Conservation (phyloP, 2,797 vertebrate genomes). For the Gymnothorax javanicus region DNA sequence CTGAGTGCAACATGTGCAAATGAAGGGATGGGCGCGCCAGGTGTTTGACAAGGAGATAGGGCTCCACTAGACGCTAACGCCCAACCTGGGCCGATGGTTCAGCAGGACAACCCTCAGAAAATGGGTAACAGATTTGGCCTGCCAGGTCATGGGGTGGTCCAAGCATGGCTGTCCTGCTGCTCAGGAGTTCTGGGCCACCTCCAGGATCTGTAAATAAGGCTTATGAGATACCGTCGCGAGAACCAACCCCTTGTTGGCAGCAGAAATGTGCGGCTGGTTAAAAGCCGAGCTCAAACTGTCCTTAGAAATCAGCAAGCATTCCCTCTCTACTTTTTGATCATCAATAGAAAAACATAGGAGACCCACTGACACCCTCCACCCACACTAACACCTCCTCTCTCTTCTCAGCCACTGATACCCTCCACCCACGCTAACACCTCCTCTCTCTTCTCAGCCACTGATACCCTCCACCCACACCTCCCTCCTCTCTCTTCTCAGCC, state of each 20-base stretch:
- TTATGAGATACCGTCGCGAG: background rate
- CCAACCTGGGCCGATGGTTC: background rate
- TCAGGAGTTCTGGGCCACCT: background rate
- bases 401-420: no score
- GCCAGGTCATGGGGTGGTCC: background rate
- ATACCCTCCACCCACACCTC: no score
- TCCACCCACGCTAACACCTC: no score
- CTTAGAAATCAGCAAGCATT: constrained; percentile 23
- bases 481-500: no score
- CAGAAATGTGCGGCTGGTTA: constrained; percentile 30
- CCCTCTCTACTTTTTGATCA: constrained; percentile 21
- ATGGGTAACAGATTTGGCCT: constrained; percentile 24
- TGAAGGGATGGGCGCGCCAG: background rate
- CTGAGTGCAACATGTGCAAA: background rate
- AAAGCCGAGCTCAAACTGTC: background rate
- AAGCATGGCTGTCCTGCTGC: background rate
- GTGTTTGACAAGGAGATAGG: background rate
- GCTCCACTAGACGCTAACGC: background rate
- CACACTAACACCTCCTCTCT: no score
- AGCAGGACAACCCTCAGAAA: background rate
- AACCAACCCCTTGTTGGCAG: no score
- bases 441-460: no score
- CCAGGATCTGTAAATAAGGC: background rate
- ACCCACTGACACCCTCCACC: background rate
- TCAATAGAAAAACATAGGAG: constrained; percentile 4